Percentiles rank a stretch among this genome's conserved stretches.
These are phyloP conservation scores for Taeniopygia guttata DNA, from an alignment of 2,797 vertebrate species.

Conservation along the genomic window DNA sequence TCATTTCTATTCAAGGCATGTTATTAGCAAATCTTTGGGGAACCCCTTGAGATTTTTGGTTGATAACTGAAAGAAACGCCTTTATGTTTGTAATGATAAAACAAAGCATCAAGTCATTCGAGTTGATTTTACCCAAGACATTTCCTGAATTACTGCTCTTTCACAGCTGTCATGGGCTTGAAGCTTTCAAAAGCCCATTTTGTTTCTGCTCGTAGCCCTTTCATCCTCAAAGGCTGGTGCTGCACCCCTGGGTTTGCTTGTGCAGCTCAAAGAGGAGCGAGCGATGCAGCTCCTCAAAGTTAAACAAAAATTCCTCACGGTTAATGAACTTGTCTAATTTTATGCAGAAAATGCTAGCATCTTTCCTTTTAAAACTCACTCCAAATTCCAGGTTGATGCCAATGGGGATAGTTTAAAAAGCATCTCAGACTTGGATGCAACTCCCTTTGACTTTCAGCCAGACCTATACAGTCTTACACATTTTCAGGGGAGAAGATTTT, in stretches of 20 bases:
- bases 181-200: conserved; percentile 72
- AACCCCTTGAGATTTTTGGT: conserved; percentile 61
- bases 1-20: conserved; percentile 63
- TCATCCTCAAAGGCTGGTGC: conserved; percentile 59
- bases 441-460: conserved; percentile 51
- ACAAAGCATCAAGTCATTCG: conserved; percentile 57
- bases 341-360: conserved; percentile 60
- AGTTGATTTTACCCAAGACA: conserved; percentile 70
- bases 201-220: conserved; percentile 63
- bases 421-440: background rate
- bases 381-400: conserved; percentile 34
- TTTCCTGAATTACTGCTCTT: conserved; percentile 66
- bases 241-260: conserved; percentile 45
- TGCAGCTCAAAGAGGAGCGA: conserved; percentile 27
- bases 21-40: conserved; percentile 41
- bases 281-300: background rate
- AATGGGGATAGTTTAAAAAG: conserved; percentile 25
- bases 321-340: conserved; percentile 72
- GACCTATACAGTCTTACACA: background rate
- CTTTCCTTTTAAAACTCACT: conserved; percentile 41
- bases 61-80: conserved; percentile 73
- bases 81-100: conserved; percentile 76
- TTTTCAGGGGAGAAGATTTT: background rate
- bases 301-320: conserved; percentile 24
- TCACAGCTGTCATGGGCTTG: conserved; percentile 65